These are phyloP conservation scores for Apteryx owenii DNA, from an alignment of 2,113 vertebrate species.

Conservation along the genomic window DNA sequence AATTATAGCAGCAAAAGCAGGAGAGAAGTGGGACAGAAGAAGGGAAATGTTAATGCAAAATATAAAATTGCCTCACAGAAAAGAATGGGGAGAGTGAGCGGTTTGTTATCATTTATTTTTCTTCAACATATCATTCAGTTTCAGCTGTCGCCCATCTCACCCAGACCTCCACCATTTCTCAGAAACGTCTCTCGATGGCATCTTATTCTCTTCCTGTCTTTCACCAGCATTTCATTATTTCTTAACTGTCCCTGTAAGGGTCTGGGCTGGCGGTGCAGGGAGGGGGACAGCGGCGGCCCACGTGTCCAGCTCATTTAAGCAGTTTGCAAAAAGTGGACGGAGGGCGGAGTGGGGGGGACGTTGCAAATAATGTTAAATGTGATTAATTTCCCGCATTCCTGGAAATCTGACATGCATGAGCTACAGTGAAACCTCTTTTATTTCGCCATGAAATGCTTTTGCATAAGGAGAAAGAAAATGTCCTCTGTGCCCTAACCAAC, in stretches of 20 bases:
- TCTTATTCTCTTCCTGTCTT: slow-evolving; percentile 72
- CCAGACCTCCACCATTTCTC: slow-evolving; percentile 71
- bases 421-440: slow-evolving; percentile 76
- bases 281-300: neutral
- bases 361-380: slow-evolving; percentile 75
- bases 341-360: neutral
- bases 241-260: slow-evolving; percentile 67
- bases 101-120: slow-evolving; percentile 76
- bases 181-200: slow-evolving; percentile 68
- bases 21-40: slow-evolving; percentile 60
- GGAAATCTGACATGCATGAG: slow-evolving; percentile 79
- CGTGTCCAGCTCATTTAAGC: slow-evolving; percentile 44
- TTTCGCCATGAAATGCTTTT: slow-evolving; percentile 78
- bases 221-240: slow-evolving; percentile 68
- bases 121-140: slow-evolving; percentile 69
- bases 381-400: slow-evolving; percentile 78
- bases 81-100: slow-evolving; percentile 44
- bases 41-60: slow-evolving; percentile 69
- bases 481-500: slow-evolving; percentile 80
- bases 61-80: slow-evolving; percentile 60
- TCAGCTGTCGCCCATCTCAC: slow-evolving; percentile 73
- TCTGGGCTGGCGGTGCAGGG: neutral
- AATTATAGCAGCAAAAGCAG: slow-evolving; percentile 64
- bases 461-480: slow-evolving; percentile 82
- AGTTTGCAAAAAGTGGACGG: slow-evolving; percentile 1